phyloP scores from a whole-genome alignment of 2,113 vertebrate species.

The Pollimyrus isidori region DNA sequence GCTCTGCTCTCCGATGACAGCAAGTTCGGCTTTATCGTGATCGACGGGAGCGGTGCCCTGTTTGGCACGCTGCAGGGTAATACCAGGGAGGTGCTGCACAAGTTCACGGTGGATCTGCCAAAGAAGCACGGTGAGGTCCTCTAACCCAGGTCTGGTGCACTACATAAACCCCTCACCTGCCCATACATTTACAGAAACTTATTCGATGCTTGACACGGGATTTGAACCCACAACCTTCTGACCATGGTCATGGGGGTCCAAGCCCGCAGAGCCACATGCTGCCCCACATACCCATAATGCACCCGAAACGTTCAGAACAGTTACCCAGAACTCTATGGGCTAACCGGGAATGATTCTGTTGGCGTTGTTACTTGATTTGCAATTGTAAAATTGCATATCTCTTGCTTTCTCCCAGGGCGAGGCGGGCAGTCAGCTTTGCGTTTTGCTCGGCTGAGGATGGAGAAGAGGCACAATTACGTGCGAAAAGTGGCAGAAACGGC shows the following conservation, averaged over 20 bases:
- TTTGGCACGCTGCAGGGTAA: slow-evolving; percentile 98
- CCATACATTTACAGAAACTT: background rate
- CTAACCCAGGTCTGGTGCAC: background rate
- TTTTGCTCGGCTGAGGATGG: slow-evolving; percentile 96
- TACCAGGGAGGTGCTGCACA: slow-evolving; percentile 97
- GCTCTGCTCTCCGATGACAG: slow-evolving; percentile 96
- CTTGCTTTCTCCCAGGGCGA: slow-evolving; percentile 67
- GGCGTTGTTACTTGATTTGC: background rate
- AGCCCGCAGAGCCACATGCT: background rate
- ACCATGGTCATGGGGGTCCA: background rate
- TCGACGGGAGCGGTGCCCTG: slow-evolving; percentile 96
- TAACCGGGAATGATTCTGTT: background rate
- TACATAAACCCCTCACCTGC: background rate
- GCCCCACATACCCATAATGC: background rate
- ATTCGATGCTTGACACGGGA: background rate
- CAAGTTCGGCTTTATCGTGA: slow-evolving; percentile 99
- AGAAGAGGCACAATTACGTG: slow-evolving; percentile 98
- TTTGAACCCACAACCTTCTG: background rate
- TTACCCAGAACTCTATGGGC: background rate
- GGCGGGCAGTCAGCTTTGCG: slow-evolving; percentile 96
- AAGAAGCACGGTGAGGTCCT: slow-evolving; percentile 87
- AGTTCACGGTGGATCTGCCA: slow-evolving; percentile 99
- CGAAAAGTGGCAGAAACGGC: slow-evolving; percentile 97
- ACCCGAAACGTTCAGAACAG: background rate
- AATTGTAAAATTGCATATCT: background rate